phyloP scores from a whole-genome alignment of 2,888 invertebrate species.

The Pterobdella sp. region DNA sequence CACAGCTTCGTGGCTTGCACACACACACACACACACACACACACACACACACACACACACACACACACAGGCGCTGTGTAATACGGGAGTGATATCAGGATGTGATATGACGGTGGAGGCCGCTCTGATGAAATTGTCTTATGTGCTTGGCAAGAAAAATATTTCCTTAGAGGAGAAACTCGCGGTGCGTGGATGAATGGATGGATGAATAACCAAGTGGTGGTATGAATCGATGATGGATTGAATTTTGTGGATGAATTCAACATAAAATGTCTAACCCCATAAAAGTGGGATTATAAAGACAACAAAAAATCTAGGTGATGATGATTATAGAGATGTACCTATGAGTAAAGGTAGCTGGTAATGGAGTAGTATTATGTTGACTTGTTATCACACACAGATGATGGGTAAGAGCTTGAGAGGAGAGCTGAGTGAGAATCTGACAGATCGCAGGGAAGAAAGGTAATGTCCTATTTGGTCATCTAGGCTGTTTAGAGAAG shows the following conservation, averaged over 20 bases:
- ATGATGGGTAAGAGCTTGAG: not conserved
- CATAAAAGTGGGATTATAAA: too few species aligned
- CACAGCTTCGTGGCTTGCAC: too few species aligned
- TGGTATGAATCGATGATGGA: not conserved
- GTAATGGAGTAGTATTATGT: too few species aligned
- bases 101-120: slow-evolving; percentile 66
- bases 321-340: too few species aligned
- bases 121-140: slow-evolving; percentile 79
- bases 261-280: too few species aligned
- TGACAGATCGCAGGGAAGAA: not conserved
- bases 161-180: slow-evolving; percentile 50
- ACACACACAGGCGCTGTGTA: slow-evolving; percentile 10
- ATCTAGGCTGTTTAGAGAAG: not conserved
- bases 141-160: slow-evolving; percentile 70
- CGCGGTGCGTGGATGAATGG: slow-evolving; percentile 40
- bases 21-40: too few species aligned
- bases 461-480: not conserved
- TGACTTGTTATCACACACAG: too few species aligned
- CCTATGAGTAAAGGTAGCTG: too few species aligned
- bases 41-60: too few species aligned
- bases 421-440: not conserved
- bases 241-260: too few species aligned
- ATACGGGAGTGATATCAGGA: slow-evolving; percentile 25
- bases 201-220: not conserved
- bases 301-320: too few species aligned